Base-by-base conservation (phyloP, 2,888 invertebrate genomes). In the Stenodema calcarata region DNA sequence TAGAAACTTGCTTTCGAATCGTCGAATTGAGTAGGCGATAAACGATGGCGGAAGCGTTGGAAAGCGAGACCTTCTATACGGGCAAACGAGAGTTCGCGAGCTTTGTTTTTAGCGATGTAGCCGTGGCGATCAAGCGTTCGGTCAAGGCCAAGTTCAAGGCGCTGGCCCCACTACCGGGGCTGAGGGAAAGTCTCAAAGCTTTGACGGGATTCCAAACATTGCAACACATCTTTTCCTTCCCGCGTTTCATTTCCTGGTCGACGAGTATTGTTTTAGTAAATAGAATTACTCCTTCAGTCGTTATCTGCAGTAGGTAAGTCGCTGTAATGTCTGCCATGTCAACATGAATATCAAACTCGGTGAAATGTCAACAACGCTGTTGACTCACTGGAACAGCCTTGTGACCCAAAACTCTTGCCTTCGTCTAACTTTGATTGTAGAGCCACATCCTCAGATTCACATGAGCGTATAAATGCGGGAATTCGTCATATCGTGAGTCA, bases 131-230 rank as follows among this genome's bases (percentile, higher is more conserved):
- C 14, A 54, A 54, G 80, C 28, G 50, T 35, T 42, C 42, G 70
- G 54, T 47, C 82, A 82, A 82, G 82, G 82, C 82, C 82, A 82
- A 82, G 82, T 62, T 82, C 82, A 82, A 82, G 82, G 82, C 30
- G 41, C 50, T 12, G 27, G 50, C 27, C 80, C 62, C 62, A 16
- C 14, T n/a, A 16, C 14, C 16, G 7, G n/a, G 50, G 18, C 62
- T 23, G 30, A 78, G 80, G 80, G 80, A 80, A 80, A 80, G 80
- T 54, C 44, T 35, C n/a, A 62, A 27, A 78, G 42, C 78, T 35
- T 41, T 75, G 75, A 62, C 62, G 62, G 62, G 62, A 62, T 62
- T 62, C 62, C 62, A 62, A 54, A 54, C 62, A 23, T 62, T 23
- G 62, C 62, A 62, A 62, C 62, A 23, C 62, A 23, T 62, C 62